Evolutionary conservation across 2,113 vertebrate species (phyloP).

Genomic region (Perca flavescens): DNA sequence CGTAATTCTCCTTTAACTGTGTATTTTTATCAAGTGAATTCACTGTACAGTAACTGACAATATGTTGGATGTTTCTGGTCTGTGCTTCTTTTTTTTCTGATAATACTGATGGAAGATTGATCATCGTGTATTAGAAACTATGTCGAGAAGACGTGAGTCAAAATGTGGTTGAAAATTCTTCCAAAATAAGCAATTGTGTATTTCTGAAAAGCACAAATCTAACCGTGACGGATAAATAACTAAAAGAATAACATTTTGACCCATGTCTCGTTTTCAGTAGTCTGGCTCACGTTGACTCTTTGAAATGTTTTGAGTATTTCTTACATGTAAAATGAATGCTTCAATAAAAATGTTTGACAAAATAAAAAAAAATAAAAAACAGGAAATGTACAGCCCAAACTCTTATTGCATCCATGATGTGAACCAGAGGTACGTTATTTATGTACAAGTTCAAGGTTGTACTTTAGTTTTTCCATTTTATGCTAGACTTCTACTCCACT

Average conservation of each 20-base stretch:
- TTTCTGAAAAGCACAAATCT: background rate
- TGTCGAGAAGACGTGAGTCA: constrained; percentile 40
- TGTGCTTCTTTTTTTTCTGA: constrained; percentile 48
- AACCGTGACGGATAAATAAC: background rate
- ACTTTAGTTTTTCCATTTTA: too few species aligned
- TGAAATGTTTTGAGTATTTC: constrained; percentile 56
- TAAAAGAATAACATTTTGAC: constrained; percentile 22
- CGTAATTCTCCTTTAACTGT: too few species aligned
- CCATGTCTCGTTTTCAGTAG: constrained; percentile 25
- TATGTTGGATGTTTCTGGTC: constrained; percentile 54
- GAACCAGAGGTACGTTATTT: background rate
- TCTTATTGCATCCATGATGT: background rate
- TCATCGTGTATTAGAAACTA: constrained; percentile 37
- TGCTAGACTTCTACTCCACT: too few species aligned
- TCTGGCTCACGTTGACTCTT: constrained; percentile 47
- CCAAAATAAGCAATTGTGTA: background rate
- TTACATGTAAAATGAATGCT: constrained; percentile 70
- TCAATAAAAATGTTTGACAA: constrained; percentile 54
- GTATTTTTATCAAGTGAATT: constrained; percentile 45
- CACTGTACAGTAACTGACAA: constrained; percentile 57
- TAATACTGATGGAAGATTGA: constrained; percentile 11
- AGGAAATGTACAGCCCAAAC: background rate
- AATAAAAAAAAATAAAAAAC: constrained; percentile 66
- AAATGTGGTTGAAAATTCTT: background rate
- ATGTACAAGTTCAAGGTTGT: too few species aligned